Percentiles rank a stretch among this genome's conserved stretches.
Conservation (phyloP, 2,797 vertebrate genomes). For the Mionectes olivaceus region DNA sequence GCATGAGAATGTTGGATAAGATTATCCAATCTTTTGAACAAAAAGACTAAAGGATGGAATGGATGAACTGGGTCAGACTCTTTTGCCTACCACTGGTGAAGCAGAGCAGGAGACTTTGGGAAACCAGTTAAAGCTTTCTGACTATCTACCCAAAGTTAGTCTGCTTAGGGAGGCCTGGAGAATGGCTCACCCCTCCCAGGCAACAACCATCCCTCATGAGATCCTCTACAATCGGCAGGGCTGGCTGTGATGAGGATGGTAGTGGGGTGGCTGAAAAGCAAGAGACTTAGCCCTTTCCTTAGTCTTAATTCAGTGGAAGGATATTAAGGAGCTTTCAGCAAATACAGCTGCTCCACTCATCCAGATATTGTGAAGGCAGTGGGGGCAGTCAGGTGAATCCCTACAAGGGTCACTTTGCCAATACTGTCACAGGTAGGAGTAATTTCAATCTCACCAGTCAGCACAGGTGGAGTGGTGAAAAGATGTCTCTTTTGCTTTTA, state of each 20-base stretch:
- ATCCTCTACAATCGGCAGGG: background rate
- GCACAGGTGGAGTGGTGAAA: background rate
- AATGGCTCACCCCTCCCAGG: background rate
- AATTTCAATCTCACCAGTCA: background rate
- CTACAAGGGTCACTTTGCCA: background rate
- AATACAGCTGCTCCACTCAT: background rate
- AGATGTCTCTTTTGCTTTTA: background rate
- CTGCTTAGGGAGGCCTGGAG: background rate
- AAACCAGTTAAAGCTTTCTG: background rate
- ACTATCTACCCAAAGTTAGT: background rate
- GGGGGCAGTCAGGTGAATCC: background rate
- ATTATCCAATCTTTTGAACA: background rate
- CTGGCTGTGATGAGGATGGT: rapidly evolving
- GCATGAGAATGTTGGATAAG: background rate
- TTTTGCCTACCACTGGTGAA: background rate
- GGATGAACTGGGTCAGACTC: background rate
- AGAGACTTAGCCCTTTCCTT: background rate
- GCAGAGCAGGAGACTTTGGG: background rate
- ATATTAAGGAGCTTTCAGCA: background rate
- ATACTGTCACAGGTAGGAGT: background rate
- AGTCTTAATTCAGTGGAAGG: background rate
- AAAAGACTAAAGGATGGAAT: background rate
- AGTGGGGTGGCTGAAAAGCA: background rate
- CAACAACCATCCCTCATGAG: background rate
- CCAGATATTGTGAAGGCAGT: background rate